These are phyloP conservation scores for Hemiscyllium ocellatum DNA, from an alignment of 2,113 vertebrate genomes.

Conservation along the genomic window DNA sequence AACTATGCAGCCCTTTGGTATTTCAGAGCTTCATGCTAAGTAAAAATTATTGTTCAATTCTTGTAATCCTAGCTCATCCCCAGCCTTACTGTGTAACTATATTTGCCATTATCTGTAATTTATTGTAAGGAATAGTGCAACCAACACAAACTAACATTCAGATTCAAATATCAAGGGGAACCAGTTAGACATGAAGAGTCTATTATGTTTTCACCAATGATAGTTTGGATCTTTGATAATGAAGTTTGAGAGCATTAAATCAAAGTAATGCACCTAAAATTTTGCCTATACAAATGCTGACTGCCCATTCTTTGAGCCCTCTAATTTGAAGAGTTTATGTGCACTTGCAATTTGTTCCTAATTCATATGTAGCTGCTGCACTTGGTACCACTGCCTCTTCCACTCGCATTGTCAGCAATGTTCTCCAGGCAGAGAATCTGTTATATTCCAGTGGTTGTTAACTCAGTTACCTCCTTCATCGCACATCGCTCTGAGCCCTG, in stretches of 20 bases:
- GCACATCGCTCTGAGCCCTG: not conserved
- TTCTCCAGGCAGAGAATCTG: not conserved
- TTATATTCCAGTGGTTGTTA: not conserved
- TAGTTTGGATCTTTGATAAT: not conserved
- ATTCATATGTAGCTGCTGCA: not conserved
- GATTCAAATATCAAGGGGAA: not conserved
- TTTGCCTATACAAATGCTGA: not conserved
- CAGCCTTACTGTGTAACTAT: not conserved
- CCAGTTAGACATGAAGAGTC: not conserved
- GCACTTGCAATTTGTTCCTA: not conserved
- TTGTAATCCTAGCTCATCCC: not conserved
- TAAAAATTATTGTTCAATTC: not conserved
- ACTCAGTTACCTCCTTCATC: not conserved
- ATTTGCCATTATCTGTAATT: not conserved
- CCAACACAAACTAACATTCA: not conserved
- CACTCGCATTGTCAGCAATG: not conserved
- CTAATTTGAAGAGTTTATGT: not conserved
- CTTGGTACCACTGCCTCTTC: not conserved
- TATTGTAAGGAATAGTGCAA: not conserved
- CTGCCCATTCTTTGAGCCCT: not conserved
- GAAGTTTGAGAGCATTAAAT: not conserved
- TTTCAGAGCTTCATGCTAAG: not conserved
- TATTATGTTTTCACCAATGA: not conserved
- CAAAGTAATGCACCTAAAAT: not conserved
- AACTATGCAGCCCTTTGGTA: not conserved